Conservation (phyloP, 2,888 invertebrate species). For the Torymus aiolomorphi region DNA sequence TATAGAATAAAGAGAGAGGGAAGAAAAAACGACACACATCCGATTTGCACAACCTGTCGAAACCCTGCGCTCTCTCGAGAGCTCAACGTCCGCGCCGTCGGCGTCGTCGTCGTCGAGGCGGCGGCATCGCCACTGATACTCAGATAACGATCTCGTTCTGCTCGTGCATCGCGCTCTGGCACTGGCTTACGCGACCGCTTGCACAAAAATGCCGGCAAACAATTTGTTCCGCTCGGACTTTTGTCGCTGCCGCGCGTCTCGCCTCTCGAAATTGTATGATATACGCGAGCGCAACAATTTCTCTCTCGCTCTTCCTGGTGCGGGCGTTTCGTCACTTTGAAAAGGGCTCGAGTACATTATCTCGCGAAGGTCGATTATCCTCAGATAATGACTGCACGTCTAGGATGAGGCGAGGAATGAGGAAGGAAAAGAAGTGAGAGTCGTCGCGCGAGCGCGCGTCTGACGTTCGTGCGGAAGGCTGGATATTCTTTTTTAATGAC, state of each 20-base stretch:
- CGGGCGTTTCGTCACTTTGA: slow-evolving; percentile 32
- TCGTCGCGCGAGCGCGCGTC: too few species aligned
- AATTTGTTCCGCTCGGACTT: slow-evolving; percentile 56
- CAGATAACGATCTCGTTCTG: slow-evolving; percentile 19
- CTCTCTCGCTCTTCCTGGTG: slow-evolving; percentile 33
- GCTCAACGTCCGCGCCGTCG: too few species aligned
- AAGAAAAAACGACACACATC: slow-evolving; percentile 3
- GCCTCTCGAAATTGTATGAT: background rate
- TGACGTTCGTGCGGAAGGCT: too few species aligned
- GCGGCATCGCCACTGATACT: background rate
- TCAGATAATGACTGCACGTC: too few species aligned
- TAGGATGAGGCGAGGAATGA: too few species aligned
- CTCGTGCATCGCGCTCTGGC: background rate
- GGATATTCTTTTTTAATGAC: too few species aligned
- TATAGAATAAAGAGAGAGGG: background rate
- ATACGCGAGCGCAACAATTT: slow-evolving; percentile 14
- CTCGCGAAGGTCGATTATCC: too few species aligned
- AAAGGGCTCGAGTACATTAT: too few species aligned
- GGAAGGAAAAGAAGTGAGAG: too few species aligned
- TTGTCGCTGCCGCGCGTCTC: slow-evolving; percentile 10
- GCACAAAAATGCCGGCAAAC: slow-evolving; percentile 36
- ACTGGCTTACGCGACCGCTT: background rate
- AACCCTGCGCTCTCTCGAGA: too few species aligned
- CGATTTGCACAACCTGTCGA: too few species aligned
- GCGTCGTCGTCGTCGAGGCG: too few species aligned